A percentile compares a stretch with the other conserved stretches of the same genome.
Evolutionary conservation across 2,888 invertebrate species (phyloP).

Genomic region (Uropetala carovei): DNA sequence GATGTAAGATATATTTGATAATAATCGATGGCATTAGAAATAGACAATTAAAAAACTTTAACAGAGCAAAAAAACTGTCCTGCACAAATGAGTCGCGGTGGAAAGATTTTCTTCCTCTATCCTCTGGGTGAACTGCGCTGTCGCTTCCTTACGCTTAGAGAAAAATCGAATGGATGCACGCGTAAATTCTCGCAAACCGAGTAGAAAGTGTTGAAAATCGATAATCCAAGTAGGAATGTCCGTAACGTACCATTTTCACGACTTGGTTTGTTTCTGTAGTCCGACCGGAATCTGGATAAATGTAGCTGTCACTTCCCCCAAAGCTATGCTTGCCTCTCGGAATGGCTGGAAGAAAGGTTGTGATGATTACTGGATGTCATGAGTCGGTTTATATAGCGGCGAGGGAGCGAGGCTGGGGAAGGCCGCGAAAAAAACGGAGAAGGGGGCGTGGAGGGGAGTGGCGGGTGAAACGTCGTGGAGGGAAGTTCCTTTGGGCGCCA

Average conservation of each 20-base stretch:
- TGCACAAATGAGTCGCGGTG: too few species aligned
- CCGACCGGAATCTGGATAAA: neutral
- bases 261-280: neutral
- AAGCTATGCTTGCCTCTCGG: constrained; percentile 21
- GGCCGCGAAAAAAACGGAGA: neutral
- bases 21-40: too few species aligned
- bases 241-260: constrained; percentile 44
- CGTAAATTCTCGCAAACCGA: too few species aligned
- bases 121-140: too few species aligned
- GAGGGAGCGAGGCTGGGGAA: neutral
- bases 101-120: too few species aligned
- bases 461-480: neutral
- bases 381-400: constrained; percentile 61
- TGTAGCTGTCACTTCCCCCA: neutral
- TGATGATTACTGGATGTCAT: constrained; percentile 75
- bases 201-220: too few species aligned
- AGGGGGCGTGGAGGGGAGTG: neutral
- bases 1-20: too few species aligned
- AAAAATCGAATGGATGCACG: too few species aligned
- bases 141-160: too few species aligned
- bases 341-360: constrained; percentile 67
- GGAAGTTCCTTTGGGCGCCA: constrained; percentile 11
- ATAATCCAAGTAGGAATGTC: too few species aligned
- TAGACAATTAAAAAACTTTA: too few species aligned
- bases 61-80: too few species aligned